Evolutionary conservation across 2,888 invertebrate genomes (phyloP).

Genomic region (Agrypnus murinus): DNA sequence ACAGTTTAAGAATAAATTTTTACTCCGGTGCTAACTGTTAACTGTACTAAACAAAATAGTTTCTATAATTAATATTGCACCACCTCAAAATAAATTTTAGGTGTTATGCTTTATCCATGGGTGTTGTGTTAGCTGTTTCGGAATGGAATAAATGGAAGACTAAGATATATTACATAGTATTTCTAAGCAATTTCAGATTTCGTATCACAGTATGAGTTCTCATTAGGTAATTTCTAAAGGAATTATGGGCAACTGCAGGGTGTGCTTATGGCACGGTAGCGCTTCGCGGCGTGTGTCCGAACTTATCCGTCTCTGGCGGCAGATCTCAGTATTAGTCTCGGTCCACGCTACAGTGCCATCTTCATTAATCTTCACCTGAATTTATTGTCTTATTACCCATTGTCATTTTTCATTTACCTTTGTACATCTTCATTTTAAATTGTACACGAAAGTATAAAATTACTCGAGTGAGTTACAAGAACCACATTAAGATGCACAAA

Average conservation of each 20-base stretch:
- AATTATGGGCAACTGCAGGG: slow-evolving; percentile 59
- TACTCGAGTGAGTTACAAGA: slow-evolving; percentile 56
- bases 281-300: slow-evolving; percentile 52
- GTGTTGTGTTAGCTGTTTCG: slow-evolving; percentile 1
- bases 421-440: slow-evolving; percentile 63
- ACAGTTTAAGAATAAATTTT: too few relatives aligned
- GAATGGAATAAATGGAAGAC: slow-evolving; percentile 20
- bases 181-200: slow-evolving; percentile 56
- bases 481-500: slow-evolving; percentile 59
- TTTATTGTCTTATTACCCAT: slow-evolving; percentile 69
- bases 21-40: too few relatives aligned
- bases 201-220: slow-evolving; percentile 58
- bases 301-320: slow-evolving; percentile 51
- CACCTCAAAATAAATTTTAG: slow-evolving; percentile 1
- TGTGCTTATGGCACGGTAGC: slow-evolving; percentile 53
- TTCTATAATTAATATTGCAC: background rate
- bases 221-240: slow-evolving; percentile 55
- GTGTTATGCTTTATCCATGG: slow-evolving; percentile 6
- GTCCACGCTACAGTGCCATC: slow-evolving; percentile 63
- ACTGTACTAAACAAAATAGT: background rate
- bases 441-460: slow-evolving; percentile 59
- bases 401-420: slow-evolving; percentile 64
- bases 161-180: slow-evolving; percentile 41
- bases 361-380: slow-evolving; percentile 68
- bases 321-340: slow-evolving; percentile 63